A percentile compares a stretch with the other conserved stretches of the same genome.
These are phyloP conservation scores for Euura saliciscinereae DNA, from an alignment of 1,140 invertebrate species.

Conservation along the genomic window DNA sequence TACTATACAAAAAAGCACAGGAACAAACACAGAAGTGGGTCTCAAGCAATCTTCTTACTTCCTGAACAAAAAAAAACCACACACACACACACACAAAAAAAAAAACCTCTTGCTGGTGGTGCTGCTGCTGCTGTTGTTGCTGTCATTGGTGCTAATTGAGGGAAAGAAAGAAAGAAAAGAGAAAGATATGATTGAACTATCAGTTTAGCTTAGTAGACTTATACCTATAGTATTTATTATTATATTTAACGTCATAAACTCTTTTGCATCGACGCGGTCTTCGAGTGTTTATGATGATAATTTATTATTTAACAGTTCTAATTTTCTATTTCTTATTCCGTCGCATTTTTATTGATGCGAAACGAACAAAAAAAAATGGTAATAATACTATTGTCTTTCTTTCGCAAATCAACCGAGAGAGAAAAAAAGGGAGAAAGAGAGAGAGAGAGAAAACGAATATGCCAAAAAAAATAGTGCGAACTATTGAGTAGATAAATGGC, in stretches of 20 bases:
- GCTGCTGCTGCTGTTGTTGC: conserved; percentile 1
- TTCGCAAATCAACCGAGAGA: neutral
- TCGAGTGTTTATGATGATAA: neutral
- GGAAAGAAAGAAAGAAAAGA: neutral
- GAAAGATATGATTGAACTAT: neutral
- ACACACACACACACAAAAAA: no score
- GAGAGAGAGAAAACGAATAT: conserved; percentile 26
- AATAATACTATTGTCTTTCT: neutral
- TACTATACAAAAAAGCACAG: conserved; percentile 50
- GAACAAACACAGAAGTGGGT: conserved; percentile 27
- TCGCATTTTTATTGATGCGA: no score
- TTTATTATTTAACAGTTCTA: conserved; percentile 2
- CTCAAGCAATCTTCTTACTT: neutral
- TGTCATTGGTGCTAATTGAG: neutral
- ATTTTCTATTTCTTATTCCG: neutral
- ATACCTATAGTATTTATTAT: neutral
- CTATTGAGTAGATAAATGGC: neutral
- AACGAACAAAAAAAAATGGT: no score
- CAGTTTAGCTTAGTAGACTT: neutral
- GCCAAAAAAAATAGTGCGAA: conserved; percentile 16
- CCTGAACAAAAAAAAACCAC: neutral
- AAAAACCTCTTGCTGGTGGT: neutral
- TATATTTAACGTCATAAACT: neutral
- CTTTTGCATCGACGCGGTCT: neutral
- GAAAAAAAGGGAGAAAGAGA: conserved; percentile 23